A percentile compares a stretch with the other conserved stretches of the same genome.
Conservation (phyloP, 2,888 invertebrate species). For the Galeruca laticollis region DNA sequence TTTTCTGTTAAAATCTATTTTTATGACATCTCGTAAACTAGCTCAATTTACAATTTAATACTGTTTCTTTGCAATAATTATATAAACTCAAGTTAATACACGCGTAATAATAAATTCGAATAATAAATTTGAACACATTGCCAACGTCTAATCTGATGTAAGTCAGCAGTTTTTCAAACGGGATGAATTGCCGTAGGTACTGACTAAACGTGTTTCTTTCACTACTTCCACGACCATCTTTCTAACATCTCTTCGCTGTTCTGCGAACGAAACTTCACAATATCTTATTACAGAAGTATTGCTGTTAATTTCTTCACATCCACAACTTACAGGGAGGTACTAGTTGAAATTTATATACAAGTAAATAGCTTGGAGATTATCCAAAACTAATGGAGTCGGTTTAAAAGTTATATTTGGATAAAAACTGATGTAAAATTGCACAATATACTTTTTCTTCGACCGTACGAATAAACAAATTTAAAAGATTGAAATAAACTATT, state of each 20-base stretch:
- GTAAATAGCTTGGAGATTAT: no score
- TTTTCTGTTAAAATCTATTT: no score
- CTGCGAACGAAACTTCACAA: slow-evolving; percentile 51
- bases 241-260: slow-evolving; percentile 52
- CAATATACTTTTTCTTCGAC: no score
- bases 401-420: no score
- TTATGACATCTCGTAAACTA: no score
- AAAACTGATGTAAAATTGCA: no score
- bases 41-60: no score
- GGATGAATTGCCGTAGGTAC: slow-evolving; percentile 54
- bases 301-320: slow-evolving; percentile 61
- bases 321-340: slow-evolving; percentile 50
- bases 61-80: no score
- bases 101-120: slow-evolving; percentile 55
- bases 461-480: no score
- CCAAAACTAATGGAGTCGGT: no score
- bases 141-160: slow-evolving; percentile 49
- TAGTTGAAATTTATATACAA: background rate
- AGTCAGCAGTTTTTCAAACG: slow-evolving; percentile 52
- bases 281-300: slow-evolving; percentile 61
- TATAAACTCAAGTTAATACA: no score
- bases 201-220: slow-evolving; percentile 58
- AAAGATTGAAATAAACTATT: no score
- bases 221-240: slow-evolving; percentile 50
- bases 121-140: slow-evolving; percentile 50